Base-by-base conservation (phyloP, 2,797 vertebrate genomes). In the Peromyscus aztecus region DNA sequence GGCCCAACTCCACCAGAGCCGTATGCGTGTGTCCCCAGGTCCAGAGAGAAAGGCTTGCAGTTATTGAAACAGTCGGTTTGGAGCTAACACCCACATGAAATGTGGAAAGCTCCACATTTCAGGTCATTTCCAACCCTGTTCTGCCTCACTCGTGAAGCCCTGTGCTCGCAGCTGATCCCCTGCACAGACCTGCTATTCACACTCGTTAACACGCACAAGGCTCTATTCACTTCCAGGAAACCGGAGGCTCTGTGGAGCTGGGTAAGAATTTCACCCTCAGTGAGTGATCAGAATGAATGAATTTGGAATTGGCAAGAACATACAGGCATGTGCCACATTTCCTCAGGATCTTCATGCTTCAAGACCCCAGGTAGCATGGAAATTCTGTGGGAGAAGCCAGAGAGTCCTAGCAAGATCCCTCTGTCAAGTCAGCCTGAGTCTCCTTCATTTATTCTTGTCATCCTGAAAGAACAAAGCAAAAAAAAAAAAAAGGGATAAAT, bases 271-370 rank as follows among this genome's bases (percentile, higher is more conserved):
- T 97, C 67, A 86, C 93, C 83, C 92, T 89, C 91, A 93, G 86
- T 78, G 91, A 97, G 94, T 83, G 95, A 97, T 96, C 97, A 96
- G 94, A 98, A 97, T 97, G 96, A 97, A 95, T 97, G 97, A 95
- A 95, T 97, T 95, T 97, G 90, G 89, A 96, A 90, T 59, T 97
- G 97, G 97, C 97, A 96, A 93, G 91, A 95, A 94, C 89, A 90
- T 71, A 90, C 87, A 97, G 81, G 96, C 95, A 95, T 95, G 91
- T 97, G 95, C 87, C 96, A 97, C 94, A 73, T 95, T 91, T 93
- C 84, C 94, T 94, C 92, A 89, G 94, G 95, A 89, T 49, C 81
- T 92, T 95, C 97, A 88, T 0, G 89, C 91, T 95, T 97, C 94
- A 95, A 52, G 84, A 97, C 95, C 91, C 93, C 95, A 97, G 97